Conservation (phyloP, 2,888 invertebrate genomes). For the Stenotaenia linearis region DNA sequence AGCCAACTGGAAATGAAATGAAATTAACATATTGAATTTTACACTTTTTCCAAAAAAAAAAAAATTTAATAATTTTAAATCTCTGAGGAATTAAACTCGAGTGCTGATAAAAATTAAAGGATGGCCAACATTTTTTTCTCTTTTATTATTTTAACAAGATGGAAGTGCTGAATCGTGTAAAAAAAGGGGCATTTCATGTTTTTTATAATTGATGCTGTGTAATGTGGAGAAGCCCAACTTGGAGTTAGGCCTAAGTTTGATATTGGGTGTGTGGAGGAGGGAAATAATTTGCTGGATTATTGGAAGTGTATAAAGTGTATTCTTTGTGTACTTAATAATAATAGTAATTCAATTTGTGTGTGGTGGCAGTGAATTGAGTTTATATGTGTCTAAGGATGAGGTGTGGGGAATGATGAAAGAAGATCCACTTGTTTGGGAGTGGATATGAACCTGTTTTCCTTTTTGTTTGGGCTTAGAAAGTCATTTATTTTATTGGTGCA, state of each 20-base stretch:
- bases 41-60: no score
- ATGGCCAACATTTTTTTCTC: background rate
- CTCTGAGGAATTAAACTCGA: background rate
- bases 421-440: background rate
- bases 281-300: no score
- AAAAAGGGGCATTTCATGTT: background rate
- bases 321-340: no score
- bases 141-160: background rate
- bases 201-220: background rate
- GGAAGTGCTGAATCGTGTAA: background rate
- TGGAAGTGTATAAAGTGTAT: no score
- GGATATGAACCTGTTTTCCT: background rate
- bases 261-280: no score
- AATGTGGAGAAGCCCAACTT: background rate
- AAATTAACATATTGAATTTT: slow-evolving; percentile 7
- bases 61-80: background rate
- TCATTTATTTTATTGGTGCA: background rate
- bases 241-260: background rate
- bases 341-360: no score
- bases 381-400: no score
- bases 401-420: background rate
- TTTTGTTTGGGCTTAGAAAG: background rate
- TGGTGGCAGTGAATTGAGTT: no score
- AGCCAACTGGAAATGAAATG: background rate
- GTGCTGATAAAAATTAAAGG: slow-evolving; percentile 21